Evolutionary conservation across 2,797 vertebrate species (phyloP), one percentile per base, ranked within the genome.

Genomic region (Tenualosa thibaudeaui): DNA sequence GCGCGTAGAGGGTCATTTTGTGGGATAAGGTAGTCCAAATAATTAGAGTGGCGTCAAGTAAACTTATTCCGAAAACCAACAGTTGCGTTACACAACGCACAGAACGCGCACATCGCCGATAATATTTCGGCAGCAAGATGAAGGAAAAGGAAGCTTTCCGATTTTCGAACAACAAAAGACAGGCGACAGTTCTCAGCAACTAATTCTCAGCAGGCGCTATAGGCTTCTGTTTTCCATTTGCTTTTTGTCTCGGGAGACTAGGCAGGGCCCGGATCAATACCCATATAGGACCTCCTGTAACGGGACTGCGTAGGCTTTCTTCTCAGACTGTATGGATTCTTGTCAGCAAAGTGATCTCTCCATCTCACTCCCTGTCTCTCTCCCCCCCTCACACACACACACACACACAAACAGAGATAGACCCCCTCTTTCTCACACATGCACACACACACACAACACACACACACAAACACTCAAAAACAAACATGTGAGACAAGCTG

Each of bases 221-320:
- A 78, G 19, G 15, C 15, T 78, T 6, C 5, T 49, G 62, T 84
- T 81, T 65, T 78, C 60, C 81, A 78, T 87, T 81, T 84, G 49
- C 49, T 58, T 78, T 58, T 83, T 54, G 51, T 40, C 83, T 53
- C 82, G 49, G 60, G 82, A 82, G 86, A 83, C 84, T 87, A 81
- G 84, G 84, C 84, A 84, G 86, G 71, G 86, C 84, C 81, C 54
- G 50, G 24, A 85, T 85, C 86, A 75, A 85, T 85, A 81, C 12
- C 37, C 82, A 75, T 81, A 75, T 85, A 56, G n/a, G 65, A 24
- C 19, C 50, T 82, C 13, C 26, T n/a, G 56, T 65, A 78, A 78
- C 71, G 37, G 71, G 40, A 46, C 46, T 81, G 50, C 62, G 8
- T 15, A 4, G 24, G 24, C 81, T 46, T 54, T 62, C 53, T 82